Conservation (phyloP, 2,113 vertebrate genomes). For the Otus sunia region DNA sequence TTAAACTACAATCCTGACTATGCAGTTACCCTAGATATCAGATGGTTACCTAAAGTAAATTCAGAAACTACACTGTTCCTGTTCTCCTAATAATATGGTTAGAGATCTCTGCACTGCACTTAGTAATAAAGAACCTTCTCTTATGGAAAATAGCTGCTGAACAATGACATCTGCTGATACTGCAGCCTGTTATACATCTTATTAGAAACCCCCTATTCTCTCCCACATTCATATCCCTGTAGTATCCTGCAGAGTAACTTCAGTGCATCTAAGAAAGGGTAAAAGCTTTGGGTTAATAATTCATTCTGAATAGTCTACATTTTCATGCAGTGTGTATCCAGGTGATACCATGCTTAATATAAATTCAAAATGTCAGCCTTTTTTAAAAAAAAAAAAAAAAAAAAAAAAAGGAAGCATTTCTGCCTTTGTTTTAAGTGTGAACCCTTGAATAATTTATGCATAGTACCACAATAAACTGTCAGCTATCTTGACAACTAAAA, state of each 20-base stretch:
- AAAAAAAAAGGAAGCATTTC: background rate
- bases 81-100: background rate
- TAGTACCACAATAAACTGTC: conserved; percentile 29
- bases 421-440: conserved; percentile 41
- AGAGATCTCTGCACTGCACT: background rate
- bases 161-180: conserved; percentile 29
- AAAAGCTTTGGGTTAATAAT: conserved; percentile 58
- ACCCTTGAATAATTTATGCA: conserved; percentile 61
- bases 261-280: conserved; percentile 8
- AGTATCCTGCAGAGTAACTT: background rate
- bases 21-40: background rate
- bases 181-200: background rate
- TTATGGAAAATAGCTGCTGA: conserved; percentile 2
- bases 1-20: background rate
- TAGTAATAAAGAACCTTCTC: background rate
- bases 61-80: background rate
- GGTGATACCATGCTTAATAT: background rate
- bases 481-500: conserved; percentile 57
- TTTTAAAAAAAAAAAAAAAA: background rate
- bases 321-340: conserved; percentile 7
- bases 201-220: background rate
- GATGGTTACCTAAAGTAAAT: background rate
- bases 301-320: conserved; percentile 7
- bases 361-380: conserved; percentile 17
- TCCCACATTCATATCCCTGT: background rate